Evolutionary conservation across 1,140 invertebrate genomes (phyloP).

Genomic region (Lepidurus arcticus): DNA sequence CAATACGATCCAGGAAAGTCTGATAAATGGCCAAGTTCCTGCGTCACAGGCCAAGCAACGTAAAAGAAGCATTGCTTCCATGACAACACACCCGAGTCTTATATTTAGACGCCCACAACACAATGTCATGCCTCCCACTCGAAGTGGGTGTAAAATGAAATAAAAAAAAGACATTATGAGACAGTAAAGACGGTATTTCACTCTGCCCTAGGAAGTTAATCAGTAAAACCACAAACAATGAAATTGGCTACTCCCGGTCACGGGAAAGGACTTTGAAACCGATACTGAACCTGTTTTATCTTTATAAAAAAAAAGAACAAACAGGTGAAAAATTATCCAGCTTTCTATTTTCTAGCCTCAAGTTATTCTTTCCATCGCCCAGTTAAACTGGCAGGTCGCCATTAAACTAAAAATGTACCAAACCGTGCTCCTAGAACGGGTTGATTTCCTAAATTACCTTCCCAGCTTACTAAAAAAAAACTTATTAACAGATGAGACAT

Average conservation of each 20-base stretch:
- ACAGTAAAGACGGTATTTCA: too few relatives aligned
- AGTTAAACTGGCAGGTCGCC: background rate
- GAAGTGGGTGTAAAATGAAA: background rate
- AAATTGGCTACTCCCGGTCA: too few relatives aligned
- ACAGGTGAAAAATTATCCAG: background rate
- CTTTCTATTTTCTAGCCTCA: background rate
- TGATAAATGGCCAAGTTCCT: background rate
- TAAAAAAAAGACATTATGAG: too few relatives aligned
- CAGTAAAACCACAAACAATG: too few relatives aligned
- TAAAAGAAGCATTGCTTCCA: slow-evolving; percentile 5
- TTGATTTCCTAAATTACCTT: background rate
- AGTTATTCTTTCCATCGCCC: background rate
- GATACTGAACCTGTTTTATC: background rate
- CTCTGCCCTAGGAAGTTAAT: too few relatives aligned
- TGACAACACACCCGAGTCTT: background rate
- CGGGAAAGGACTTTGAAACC: too few relatives aligned
- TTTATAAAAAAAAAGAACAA: background rate
- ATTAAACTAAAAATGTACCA: background rate
- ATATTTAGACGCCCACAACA: background rate
- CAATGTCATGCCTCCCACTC: background rate
- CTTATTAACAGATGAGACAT: too few relatives aligned
- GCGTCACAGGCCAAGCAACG: background rate
- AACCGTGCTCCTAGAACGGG: background rate
- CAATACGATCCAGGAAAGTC: background rate
- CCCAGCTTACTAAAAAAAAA: too few relatives aligned